A percentile compares a stretch with the other conserved stretches of the same genome.
These are phyloP conservation scores for Hirudinaria manillensis DNA, from an alignment of 2,888 invertebrate species.

Conservation along the genomic window DNA sequence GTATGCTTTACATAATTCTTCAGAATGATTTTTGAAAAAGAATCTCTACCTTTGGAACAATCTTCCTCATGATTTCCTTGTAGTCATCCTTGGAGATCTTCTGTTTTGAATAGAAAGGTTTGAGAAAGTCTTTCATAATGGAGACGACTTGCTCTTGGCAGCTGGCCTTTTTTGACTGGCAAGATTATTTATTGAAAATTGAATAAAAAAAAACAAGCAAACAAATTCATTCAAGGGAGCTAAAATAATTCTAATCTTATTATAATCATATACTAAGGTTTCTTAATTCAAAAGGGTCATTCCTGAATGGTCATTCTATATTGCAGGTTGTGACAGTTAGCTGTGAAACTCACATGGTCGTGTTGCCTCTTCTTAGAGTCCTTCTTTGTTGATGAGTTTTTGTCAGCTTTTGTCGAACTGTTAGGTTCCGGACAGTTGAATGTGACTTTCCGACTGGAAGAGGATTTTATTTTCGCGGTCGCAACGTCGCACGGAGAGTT, in stretches of 20 bases:
- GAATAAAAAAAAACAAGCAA: not conserved
- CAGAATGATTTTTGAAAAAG: not conserved
- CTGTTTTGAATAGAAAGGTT: conserved; percentile 20
- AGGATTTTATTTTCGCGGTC: not conserved
- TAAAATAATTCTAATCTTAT: not conserved
- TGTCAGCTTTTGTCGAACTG: not conserved
- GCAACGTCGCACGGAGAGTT: not conserved
- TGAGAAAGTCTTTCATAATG: conserved; percentile 25
- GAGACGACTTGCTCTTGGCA: conserved; percentile 22
- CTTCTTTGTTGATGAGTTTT: not conserved
- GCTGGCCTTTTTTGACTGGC: not conserved
- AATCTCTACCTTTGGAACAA: conserved; percentile 21
- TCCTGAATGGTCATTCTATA: too few species aligned
- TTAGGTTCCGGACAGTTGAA: not conserved
- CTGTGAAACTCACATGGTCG: not conserved
- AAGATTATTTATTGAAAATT: not conserved
- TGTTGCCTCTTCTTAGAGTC: not conserved
- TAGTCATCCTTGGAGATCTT: conserved; percentile 25
- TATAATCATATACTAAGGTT: too few species aligned
- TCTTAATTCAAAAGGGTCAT: too few species aligned
- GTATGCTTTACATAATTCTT: not conserved
- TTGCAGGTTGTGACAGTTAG: not conserved
- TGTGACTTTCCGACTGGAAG: not conserved
- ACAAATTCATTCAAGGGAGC: not conserved
- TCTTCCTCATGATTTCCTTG: conserved; percentile 27